Evolutionary conservation across 2,888 invertebrate genomes (phyloP).

Genomic region (Hermaeophaga mercurialis): DNA sequence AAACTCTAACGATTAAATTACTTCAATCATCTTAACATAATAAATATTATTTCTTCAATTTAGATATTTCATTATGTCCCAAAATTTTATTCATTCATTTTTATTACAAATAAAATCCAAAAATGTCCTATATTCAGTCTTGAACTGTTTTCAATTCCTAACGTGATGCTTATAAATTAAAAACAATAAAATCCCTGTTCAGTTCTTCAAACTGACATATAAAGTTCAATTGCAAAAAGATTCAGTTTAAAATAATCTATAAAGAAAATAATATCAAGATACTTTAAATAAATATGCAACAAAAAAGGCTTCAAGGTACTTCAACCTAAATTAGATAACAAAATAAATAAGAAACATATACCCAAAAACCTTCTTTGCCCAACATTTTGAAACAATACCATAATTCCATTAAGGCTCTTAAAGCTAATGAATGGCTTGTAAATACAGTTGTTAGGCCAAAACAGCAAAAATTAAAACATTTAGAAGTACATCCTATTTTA

Average conservation of each 20-base stretch:
- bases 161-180: constrained; percentile 16
- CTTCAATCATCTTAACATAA: no score
- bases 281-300: constrained; percentile 1
- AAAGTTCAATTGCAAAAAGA: constrained; percentile 7
- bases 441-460: neutral
- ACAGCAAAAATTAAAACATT: no score
- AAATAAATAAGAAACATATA: constrained; percentile 16
- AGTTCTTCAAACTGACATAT: constrained; percentile 12
- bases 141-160: constrained; percentile 6
- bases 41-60: no score
- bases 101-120: neutral
- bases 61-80: no score
- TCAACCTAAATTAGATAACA: constrained; percentile 15
- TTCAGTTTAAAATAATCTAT: neutral
- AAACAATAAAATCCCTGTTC: constrained; percentile 6
- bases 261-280: constrained; percentile 13
- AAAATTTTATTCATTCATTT: neutral
- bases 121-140: constrained; percentile 16
- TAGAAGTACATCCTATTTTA: no score
- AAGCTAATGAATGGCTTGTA: constrained; percentile 17
- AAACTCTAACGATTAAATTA: no score
- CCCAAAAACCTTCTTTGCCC: constrained; percentile 12
- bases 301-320: constrained; percentile 10
- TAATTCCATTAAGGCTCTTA: constrained; percentile 15
- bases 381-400: constrained; percentile 16